These are phyloP conservation scores for Malurus cyaneus DNA, from an alignment of 2,113 vertebrate species.

Conservation along the genomic window DNA sequence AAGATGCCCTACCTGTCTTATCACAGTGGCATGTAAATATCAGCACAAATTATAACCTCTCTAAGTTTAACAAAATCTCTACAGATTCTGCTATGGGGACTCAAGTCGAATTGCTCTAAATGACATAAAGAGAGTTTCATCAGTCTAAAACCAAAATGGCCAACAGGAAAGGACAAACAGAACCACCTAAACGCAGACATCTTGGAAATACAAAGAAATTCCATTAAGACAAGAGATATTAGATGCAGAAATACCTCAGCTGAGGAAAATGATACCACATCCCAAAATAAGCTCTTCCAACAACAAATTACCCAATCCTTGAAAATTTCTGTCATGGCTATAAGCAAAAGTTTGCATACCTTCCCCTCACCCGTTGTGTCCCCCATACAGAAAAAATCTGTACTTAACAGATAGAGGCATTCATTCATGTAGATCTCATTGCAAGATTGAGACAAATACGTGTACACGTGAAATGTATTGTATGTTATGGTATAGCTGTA, in stretches of 20 bases:
- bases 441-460: background rate
- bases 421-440: background rate
- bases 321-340: background rate
- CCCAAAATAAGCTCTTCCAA: background rate
- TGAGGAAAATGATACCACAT: background rate
- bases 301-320: background rate
- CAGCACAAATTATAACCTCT: background rate
- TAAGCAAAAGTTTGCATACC: background rate
- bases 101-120: background rate
- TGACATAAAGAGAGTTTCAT: background rate
- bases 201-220: background rate
- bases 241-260: background rate
- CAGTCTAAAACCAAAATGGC: background rate
- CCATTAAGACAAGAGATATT: background rate
- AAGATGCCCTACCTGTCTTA: background rate
- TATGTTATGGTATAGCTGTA: too few relatives aligned
- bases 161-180: background rate
- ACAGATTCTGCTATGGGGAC: background rate
- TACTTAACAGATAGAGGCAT: background rate
- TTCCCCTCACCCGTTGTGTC: background rate
- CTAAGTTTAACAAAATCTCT: background rate
- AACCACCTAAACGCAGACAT: background rate
- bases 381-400: background rate
- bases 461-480: background rate
- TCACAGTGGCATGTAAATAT: background rate